phyloP scores from a whole-genome alignment of 1,140 invertebrate genomes.

The Tetragnatha versicolor region DNA sequence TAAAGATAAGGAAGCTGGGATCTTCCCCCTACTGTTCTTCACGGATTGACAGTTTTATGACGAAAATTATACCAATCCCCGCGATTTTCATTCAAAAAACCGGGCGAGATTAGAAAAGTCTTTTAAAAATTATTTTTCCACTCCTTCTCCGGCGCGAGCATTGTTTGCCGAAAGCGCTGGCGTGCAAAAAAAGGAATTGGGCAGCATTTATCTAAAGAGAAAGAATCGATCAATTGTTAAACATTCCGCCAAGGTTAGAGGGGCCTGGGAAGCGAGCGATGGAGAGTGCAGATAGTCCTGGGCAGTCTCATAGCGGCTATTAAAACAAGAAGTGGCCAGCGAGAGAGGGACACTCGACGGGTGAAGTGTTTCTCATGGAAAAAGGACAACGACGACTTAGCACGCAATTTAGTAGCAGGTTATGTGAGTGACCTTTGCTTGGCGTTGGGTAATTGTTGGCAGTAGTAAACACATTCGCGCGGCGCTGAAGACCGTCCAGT shows the following conservation, averaged over 20 bases:
- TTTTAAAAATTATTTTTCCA: constrained; percentile 17
- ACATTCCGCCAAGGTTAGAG: constrained; percentile 45
- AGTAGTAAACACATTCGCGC: no score
- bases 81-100: background rate
- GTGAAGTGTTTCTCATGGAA: constrained; percentile 55
- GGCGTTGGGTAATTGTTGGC: no score
- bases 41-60: no score
- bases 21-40: background rate
- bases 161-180: constrained; percentile 19
- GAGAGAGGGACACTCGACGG: constrained; percentile 20
- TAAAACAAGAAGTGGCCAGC: constrained; percentile 48
- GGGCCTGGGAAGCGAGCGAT: constrained; percentile 52
- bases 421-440: constrained; percentile 52
- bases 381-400: constrained; percentile 38
- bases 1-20: background rate
- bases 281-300: constrained; percentile 14
- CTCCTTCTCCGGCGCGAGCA: constrained; percentile 29
- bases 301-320: constrained; percentile 21
- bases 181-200: constrained; percentile 13
- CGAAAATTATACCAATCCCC: background rate
- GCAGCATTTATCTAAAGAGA: constrained; percentile 35
- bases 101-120: no score
- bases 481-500: no score
- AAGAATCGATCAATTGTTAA: constrained; percentile 49
- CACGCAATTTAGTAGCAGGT: constrained; percentile 48